phyloP scores from a whole-genome alignment of 2,797 vertebrate species.

The Danio jaintianensis region DNA sequence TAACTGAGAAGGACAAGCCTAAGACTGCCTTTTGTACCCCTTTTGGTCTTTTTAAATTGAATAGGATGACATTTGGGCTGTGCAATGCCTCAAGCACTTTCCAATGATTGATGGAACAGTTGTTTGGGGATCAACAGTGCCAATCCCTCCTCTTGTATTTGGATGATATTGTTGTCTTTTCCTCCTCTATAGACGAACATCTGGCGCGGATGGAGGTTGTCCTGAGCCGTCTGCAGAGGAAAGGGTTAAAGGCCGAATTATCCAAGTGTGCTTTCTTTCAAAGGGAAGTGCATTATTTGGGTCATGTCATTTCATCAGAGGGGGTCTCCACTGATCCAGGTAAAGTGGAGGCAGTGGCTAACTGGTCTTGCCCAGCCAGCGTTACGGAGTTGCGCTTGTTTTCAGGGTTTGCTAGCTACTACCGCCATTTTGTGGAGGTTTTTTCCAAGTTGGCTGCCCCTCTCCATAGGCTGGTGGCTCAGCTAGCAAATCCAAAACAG shows the following conservation, averaged over 20 bases:
- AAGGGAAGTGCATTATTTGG: constrained; percentile 1
- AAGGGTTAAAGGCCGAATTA: not conserved
- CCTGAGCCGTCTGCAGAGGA: not conserved
- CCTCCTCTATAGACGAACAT: not conserved
- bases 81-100: too few species aligned
- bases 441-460: not conserved
- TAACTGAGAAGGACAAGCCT: not conserved
- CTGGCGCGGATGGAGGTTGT: not conserved
- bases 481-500: not conserved
- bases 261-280: not conserved
- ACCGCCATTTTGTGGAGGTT: not conserved
- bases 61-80: not conserved
- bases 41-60: too few species aligned
- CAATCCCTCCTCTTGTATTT: not conserved
- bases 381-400: constrained; percentile 1
- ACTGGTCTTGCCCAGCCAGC: not conserved
- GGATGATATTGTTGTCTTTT: not conserved
- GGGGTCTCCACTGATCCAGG: not conserved
- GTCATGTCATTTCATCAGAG: not conserved
- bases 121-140: not conserved
- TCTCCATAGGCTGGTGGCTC: not conserved
- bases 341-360: not conserved
- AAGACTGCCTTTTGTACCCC: too few species aligned
- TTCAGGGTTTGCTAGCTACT: not conserved
- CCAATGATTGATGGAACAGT: not conserved